These are phyloP conservation scores for Coleophora flavipennella DNA, from an alignment of 2,888 invertebrate species.

Conservation along the genomic window DNA sequence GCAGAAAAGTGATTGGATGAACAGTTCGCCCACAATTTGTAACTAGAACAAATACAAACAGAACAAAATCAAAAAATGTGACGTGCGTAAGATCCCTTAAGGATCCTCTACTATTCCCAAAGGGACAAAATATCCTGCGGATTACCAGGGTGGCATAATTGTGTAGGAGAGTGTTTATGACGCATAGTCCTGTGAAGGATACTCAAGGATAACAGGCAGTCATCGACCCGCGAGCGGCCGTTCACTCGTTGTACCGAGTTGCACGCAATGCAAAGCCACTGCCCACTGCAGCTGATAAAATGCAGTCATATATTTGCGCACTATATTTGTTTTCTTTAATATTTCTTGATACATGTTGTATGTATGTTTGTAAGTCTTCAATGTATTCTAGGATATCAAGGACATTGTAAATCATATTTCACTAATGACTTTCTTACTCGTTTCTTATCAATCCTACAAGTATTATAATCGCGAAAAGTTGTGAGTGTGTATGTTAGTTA, in stretches of 20 bases:
- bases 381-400: too few species aligned
- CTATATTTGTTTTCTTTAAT: too few species aligned
- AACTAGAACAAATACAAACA: too few species aligned
- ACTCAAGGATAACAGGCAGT: constrained; percentile 56
- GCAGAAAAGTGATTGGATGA: too few species aligned
- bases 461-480: too few species aligned
- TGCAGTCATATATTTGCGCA: not conserved
- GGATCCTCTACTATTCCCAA: constrained; percentile 59
- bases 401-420: too few species aligned
- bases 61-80: not conserved
- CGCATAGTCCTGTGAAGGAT: constrained; percentile 65
- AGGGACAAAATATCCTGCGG: constrained; percentile 74
- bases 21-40: too few species aligned
- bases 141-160: constrained; percentile 60
- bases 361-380: too few species aligned
- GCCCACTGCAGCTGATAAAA: constrained; percentile 2
- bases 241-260: constrained; percentile 42
- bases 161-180: constrained; percentile 36
- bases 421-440: too few species aligned
- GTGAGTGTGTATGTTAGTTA: too few species aligned
- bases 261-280: constrained; percentile 19
- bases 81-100: constrained; percentile 32
- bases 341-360: too few species aligned
- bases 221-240: constrained; percentile 50
- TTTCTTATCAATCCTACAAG: too few species aligned